phyloP scores from a whole-genome alignment of 2,113 vertebrate species.

The Natator depressus region DNA sequence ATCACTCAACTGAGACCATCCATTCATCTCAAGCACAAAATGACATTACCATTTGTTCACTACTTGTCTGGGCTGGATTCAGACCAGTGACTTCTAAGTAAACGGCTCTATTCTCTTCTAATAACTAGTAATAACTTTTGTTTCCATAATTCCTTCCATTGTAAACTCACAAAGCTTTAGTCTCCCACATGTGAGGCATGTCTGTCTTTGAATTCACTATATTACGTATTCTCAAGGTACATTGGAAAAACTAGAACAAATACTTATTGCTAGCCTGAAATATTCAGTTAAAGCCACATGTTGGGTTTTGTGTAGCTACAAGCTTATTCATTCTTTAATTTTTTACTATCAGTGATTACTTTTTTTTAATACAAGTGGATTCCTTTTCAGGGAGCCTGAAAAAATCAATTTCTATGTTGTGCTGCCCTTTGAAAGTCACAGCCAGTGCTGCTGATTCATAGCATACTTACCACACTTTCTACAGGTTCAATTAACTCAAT shows the following conservation, averaged over 20 bases:
- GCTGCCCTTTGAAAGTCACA: conserved; percentile 33
- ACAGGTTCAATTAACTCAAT: conserved; percentile 46
- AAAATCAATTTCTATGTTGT: neutral
- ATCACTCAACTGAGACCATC: neutral
- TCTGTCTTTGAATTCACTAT: neutral
- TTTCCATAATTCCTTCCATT: neutral
- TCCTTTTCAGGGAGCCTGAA: conserved; percentile 16
- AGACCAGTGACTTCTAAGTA: neutral
- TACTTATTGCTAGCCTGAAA: neutral
- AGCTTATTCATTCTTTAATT: neutral
- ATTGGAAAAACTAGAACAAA: neutral
- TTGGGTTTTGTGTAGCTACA: neutral
- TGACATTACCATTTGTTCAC: neutral
- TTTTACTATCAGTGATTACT: neutral
- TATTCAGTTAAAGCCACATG: neutral
- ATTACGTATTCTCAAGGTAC: neutral
- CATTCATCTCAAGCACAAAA: neutral
- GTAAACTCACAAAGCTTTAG: neutral
- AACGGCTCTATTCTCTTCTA: neutral
- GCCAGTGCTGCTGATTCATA: conserved; percentile 24
- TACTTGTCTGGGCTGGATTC: neutral
- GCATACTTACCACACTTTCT: conserved; percentile 22
- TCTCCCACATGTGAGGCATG: neutral
- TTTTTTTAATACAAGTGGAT: conserved; percentile 5
- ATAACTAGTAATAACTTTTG: neutral